Evolutionary conservation across 2,113 vertebrate genomes (phyloP), one percentile per base, ranked within the genome.

Genomic region (Amphiprion ocellaris): DNA sequence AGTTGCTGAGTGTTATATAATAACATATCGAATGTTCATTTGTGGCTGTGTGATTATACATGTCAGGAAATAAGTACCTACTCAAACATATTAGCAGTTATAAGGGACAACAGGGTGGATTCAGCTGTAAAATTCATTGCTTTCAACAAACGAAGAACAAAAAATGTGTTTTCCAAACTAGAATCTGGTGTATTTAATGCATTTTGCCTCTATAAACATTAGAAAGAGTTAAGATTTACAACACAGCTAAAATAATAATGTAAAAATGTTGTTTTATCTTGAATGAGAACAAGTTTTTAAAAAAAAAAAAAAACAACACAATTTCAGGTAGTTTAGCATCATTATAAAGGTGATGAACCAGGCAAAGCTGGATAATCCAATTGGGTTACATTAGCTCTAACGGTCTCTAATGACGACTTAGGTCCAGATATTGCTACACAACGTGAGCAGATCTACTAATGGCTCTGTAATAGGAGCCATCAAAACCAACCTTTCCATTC

Each of bases 381-480:
- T 37, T 61, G 21, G 39, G 28, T 14, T 30, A 55, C 9, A 85
- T 76, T 47, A 61, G 50, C 49, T 69, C 49, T 49, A 33, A 71
- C 19, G 0, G 9, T 41, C 49, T 77, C 17, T 53, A 5, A 69
- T 67, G 62, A 82, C 68, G 79, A 77, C 60, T 30, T 28, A 68
- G 77, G 33, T 60, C 37, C 50, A 69, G 63, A 74, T 62, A 83
- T 44, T 55, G 24, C 47, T 41, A 64, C 23, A 76, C 58, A 74
- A 81, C 74, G 46, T 69, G 47, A 82, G 69, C 52, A 64, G 28
- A 61, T 87, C 73, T 47, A 50, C 77, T 89, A 90, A 90, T 82
- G 79, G 63, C 75, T 85, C 74, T 71, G 71, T 83, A 92, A 87
- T 75, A 74, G 72, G 54, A 90, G 64, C 62, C 63, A 77, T 90